Evolutionary conservation across 1,140 invertebrate species (phyloP).

Genomic region (Diorhabda elongata): DNA sequence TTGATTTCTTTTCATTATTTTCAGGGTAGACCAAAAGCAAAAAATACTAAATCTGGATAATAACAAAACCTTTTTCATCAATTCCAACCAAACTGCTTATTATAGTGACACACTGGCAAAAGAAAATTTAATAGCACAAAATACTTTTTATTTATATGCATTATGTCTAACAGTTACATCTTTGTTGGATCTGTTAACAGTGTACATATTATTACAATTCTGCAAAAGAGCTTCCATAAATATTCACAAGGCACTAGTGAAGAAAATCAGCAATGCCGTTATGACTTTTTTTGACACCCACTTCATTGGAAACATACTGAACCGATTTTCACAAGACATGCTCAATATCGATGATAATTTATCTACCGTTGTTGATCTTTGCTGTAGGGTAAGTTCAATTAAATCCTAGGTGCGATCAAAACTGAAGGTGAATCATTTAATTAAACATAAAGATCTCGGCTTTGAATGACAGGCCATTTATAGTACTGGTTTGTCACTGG

Average conservation of each 20-base stretch:
- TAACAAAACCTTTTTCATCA: neutral
- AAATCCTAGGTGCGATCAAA: neutral
- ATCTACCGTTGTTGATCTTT: slow-evolving; percentile 51
- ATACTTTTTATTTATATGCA: too few relatives aligned
- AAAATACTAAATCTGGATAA: slow-evolving; percentile 4
- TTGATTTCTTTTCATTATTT: neutral
- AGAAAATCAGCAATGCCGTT: slow-evolving; percentile 55
- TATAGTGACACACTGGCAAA: neutral
- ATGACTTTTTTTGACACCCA: slow-evolving; percentile 64
- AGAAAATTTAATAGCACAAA: too few relatives aligned
- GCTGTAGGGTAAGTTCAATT: slow-evolving; percentile 23
- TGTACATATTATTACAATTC: slow-evolving; percentile 48
- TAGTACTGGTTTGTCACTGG: too few relatives aligned
- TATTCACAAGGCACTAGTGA: slow-evolving; percentile 64
- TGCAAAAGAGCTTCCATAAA: slow-evolving; percentile 61
- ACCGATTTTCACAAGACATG: slow-evolving; percentile 62
- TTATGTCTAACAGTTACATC: too few relatives aligned
- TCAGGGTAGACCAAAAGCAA: slow-evolving; percentile 25
- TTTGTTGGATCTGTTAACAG: slow-evolving; percentile 34
- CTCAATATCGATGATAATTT: slow-evolving; percentile 63
- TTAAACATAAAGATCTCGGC: too few relatives aligned
- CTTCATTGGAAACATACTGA: slow-evolving; percentile 54
- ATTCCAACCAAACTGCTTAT: slow-evolving; percentile 1
- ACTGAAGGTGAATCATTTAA: too few relatives aligned
- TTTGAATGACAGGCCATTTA: too few relatives aligned